Base-by-base conservation (phyloP, 2,797 vertebrate genomes). In the Falco novaeseelandiae region DNA sequence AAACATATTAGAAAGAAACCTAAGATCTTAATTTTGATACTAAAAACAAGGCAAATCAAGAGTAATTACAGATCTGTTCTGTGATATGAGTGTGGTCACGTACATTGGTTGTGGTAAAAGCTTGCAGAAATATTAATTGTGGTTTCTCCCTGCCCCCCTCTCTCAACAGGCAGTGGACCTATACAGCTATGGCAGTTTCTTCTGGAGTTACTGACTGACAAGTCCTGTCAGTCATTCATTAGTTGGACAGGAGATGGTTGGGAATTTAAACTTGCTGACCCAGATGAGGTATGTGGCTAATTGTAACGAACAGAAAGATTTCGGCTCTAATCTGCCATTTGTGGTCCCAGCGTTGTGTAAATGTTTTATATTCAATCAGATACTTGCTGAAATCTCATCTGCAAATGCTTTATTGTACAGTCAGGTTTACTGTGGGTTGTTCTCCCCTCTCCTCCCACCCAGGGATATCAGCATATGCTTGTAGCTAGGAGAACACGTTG, bases 161-260 rank as follows among this genome's bases (percentile, higher is more conserved):
- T 92, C 48, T 93, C 44, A 65, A 89, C 95, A 99, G 99, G 99
- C 89, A 99, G 99, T 65, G 99, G 99, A 46, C 99, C 99, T 10
- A 99, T 99, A 89, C 99, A 99, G 94, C 97, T 99, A 27, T 99
- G 99, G 99, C 99, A 99, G 62, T 99, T 99, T 72, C 98, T 99
- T 58, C 95, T 99, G 93, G 99, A 99, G 76, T 95, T 99, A 52
- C 97, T 99, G 78, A 99, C 99, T 0, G 99, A 99, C 96, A 98
- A 98, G 46, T 98, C 98, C 32, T 99, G 99, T 95, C 99, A 99
- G 87, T 96, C 98, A 2, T 99, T 99, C 97, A 99, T 99, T 90
- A 99, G 99, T 54, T 99, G 99, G 99, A 99, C 99, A 1, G 98
- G 98, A 73, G 99, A 99, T 20, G 99, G 99, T 65, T 99, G 99